A percentile compares a stretch with the other conserved stretches of the same genome.
These are phyloP conservation scores for Pelagia noctiluca DNA, from an alignment of 30 jellyfish, hydroid and myxozoan genomes.

Conservation along the genomic window DNA sequence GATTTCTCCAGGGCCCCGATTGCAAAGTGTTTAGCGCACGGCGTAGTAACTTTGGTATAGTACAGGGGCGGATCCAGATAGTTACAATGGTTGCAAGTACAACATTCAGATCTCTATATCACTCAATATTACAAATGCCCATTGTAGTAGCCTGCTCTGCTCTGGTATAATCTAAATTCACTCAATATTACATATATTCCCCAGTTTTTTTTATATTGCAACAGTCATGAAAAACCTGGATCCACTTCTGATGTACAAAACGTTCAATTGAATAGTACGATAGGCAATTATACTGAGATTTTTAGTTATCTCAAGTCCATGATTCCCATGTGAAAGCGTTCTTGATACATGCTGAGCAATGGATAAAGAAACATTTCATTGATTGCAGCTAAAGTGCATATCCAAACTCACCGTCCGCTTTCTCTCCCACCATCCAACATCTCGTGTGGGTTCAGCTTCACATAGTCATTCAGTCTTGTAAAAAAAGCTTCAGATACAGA, in stretches of 20 bases:
- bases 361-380: not conserved
- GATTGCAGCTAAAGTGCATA: not conserved
- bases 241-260: not conserved
- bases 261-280: not conserved
- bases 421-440: not conserved
- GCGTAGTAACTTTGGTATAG: too few relatives aligned
- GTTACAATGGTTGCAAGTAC: too few relatives aligned
- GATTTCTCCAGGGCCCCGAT: too few relatives aligned
- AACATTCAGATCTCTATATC: too few relatives aligned
- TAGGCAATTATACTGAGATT: not conserved
- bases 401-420: not conserved
- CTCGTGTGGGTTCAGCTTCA: not conserved
- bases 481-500: slow-evolving; percentile 89
- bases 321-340: not conserved
- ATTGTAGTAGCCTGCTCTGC: too few relatives aligned
- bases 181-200: too few relatives aligned
- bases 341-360: not conserved
- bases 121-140: too few relatives aligned
- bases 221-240: too few relatives aligned
- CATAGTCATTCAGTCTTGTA: slow-evolving; percentile 2
- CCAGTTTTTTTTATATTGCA: too few relatives aligned
- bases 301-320: not conserved
- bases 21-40: too few relatives aligned
- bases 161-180: too few relatives aligned
- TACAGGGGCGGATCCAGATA: too few relatives aligned